Evolutionary conservation across 2,797 vertebrate genomes (phyloP).

Genomic region (Xenops minutus): DNA sequence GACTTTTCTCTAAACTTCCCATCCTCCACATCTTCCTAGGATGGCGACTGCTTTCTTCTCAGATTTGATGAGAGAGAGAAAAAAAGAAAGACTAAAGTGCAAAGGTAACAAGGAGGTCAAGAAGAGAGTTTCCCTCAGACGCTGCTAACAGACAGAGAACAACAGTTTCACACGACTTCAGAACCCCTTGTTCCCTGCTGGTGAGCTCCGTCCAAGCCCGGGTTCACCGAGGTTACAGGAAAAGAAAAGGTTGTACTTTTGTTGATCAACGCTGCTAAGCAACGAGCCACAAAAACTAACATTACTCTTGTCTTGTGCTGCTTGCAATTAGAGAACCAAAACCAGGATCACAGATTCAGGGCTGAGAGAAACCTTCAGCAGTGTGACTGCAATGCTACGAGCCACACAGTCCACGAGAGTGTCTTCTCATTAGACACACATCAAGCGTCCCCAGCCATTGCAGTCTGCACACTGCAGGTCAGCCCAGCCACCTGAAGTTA

Average conservation of each 20-base stretch:
- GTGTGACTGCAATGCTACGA: not conserved
- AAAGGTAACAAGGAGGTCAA: conserved; percentile 52
- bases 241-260: conserved; percentile 32
- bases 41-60: conserved; percentile 53
- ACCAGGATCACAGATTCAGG: not conserved
- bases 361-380: not conserved
- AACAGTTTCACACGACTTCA: not conserved
- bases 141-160: not conserved
- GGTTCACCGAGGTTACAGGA: conserved; percentile 20
- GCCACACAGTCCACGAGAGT: not conserved
- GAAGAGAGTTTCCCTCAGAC: conserved; percentile 42
- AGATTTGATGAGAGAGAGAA: conserved; percentile 34
- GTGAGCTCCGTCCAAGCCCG: not conserved
- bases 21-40: conserved; percentile 41
- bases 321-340: conserved; percentile 34
- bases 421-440: not conserved
- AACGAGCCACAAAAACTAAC: conserved; percentile 57
- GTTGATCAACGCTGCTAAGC: conserved; percentile 73
- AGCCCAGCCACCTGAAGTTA: not conserved
- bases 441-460: not conserved
- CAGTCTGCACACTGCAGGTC: not conserved
- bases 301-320: not conserved
- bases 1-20: not conserved
- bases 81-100: conserved; percentile 39
- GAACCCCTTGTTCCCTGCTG: not conserved